A percentile compares a stretch with the other conserved stretches of the same genome.
Evolutionary conservation across 2,888 invertebrate species (phyloP).

Genomic region (Nowickia ferox): DNA sequence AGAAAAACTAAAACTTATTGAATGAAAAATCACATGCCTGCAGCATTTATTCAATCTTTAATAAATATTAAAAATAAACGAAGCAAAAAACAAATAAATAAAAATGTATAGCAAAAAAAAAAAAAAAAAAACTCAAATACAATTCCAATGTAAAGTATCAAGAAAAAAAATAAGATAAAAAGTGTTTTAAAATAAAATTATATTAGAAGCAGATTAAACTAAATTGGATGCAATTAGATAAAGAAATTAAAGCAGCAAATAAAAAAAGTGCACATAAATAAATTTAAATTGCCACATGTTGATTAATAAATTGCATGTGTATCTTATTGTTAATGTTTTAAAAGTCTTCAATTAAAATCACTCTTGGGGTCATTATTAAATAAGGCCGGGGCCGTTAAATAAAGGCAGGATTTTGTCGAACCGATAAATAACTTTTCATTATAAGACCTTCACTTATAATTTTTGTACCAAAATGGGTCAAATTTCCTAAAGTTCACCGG

Average conservation of each 20-base stretch:
- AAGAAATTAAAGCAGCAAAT: conserved; percentile 47
- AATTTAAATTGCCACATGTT: conserved; percentile 45
- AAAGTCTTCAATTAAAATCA: not conserved
- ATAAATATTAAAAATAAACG: conserved; percentile 47
- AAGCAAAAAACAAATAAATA: conserved; percentile 24
- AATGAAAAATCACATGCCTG: conserved; percentile 70
- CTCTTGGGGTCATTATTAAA: too few relatives aligned
- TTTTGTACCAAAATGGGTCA: too few relatives aligned
- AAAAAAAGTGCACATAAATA: conserved; percentile 40
- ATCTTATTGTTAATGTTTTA: not conserved
- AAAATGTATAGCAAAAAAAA: conserved; percentile 8
- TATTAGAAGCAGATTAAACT: conserved; percentile 52
- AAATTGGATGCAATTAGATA: conserved; percentile 69
- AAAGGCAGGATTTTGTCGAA: too few relatives aligned
- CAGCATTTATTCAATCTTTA: conserved; percentile 61
- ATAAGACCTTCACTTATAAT: too few relatives aligned
- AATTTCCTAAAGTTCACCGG: too few relatives aligned
- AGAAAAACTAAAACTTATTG: conserved; percentile 23
- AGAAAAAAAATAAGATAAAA: not conserved
- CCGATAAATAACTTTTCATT: too few relatives aligned
- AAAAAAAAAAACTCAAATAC: not conserved
- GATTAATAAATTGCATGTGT: conserved; percentile 30
- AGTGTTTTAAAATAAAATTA: conserved; percentile 1
- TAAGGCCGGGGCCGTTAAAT: too few relatives aligned
- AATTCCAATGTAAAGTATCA: conserved; percentile 15